Base-by-base conservation (phyloP, 2,888 invertebrate genomes). In the Eristalis intricaria region DNA sequence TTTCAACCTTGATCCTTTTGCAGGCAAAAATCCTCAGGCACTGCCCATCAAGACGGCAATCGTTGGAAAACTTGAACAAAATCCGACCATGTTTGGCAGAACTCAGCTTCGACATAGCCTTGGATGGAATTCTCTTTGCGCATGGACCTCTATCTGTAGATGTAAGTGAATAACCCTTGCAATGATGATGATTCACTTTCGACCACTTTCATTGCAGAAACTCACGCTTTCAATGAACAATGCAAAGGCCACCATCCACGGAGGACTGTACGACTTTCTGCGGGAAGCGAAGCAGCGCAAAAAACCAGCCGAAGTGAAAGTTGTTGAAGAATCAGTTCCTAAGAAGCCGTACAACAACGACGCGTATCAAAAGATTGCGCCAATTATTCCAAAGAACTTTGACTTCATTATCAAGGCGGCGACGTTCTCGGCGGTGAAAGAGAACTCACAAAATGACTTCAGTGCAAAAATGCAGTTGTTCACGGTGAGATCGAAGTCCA, bases 81-180 rank as follows among this genome's bases (percentile, higher is more conserved):
- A 94, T 94, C 5, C 94, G 95, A n/a, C 95, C 95, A 8, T 95
- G 95, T 89, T 93, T 97, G 64, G 96, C 95, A 0, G 96, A 97
- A 91, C 94, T 96, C 1, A 95, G 95, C 66, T 96, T 97, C 90
- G 96, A 96, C 70, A 94, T 97, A 56, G 94, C 96, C 0, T 93
- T 97, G 84, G 97, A 97, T 92, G 96, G 96, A 0, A 96, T 96
- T 0, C 94, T 97, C 11, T 95, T 96, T 89, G 97, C 97, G 7
- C 96, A 96, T 90, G 97, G 96, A 4, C 96, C 97, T n/a, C 93
- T 97, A n/a, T 96, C 96, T 89, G 96, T 97, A 60, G 97, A 97
- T 94, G 97, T 96, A 93, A 91, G 90, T 89, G n/a, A 60, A 60
- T 8, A 4, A 2, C 5, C 4, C 19, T 56, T n/a, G 2, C 2